These are phyloP conservation scores for Perodicticus potto DNA, from an alignment of 2,797 vertebrate species.

Conservation along the genomic window DNA sequence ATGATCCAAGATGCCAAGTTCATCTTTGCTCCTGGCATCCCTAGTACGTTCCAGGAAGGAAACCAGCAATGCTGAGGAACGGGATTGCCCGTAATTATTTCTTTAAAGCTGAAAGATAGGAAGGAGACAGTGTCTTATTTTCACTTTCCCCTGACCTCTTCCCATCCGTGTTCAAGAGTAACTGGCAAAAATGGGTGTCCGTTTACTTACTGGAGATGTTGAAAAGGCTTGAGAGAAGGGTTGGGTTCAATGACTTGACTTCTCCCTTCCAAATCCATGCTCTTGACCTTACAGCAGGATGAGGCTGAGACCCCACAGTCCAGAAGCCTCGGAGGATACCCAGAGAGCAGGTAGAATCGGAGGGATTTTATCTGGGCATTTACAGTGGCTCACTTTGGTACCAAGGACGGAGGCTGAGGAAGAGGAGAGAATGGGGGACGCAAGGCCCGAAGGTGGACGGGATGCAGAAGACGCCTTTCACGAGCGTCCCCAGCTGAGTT, in stretches of 20 bases:
- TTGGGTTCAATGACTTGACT: background rate
- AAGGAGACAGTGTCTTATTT: background rate
- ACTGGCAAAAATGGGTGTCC: background rate
- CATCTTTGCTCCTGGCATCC: background rate
- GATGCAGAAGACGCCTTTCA: background rate
- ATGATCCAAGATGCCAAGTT: conserved; percentile 20
- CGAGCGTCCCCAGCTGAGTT: background rate
- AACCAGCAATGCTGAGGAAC: conserved; percentile 1
- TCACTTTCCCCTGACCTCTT: conserved; percentile 3
- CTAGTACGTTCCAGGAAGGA: conserved; percentile 69
- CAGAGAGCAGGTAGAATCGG: background rate
- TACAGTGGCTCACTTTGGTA: background rate
- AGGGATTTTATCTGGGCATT: background rate
- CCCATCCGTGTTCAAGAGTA: background rate
- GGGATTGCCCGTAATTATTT: conserved; percentile 59
- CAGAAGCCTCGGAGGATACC: background rate
- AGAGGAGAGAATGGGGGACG: background rate
- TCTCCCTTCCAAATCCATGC: background rate
- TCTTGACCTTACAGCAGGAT: background rate
- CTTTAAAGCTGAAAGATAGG: conserved; percentile 30
- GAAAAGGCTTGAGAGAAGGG: background rate
- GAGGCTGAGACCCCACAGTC: background rate
- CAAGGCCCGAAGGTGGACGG: background rate
- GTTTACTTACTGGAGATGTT: background rate
- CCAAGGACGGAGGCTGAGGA: background rate